Base-by-base conservation (phyloP, 92 coral and sea anemone genomes). In the Umimayanthus chanpuru region DNA sequence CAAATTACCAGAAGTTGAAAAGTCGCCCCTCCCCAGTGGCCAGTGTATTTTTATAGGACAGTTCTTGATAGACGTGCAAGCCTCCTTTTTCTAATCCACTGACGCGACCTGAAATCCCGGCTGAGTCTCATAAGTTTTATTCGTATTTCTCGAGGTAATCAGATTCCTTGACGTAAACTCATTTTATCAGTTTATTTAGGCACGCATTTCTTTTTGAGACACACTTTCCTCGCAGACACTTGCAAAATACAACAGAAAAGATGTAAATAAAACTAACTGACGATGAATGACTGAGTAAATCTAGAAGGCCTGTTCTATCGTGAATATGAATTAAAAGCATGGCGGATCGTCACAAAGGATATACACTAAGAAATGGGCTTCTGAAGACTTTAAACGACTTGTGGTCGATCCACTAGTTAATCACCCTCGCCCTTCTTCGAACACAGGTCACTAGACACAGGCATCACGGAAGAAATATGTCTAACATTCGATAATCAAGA, bases 31-130 rank as follows among this genome's bases (percentile, higher is more conserved):
- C 87, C 65, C 2, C 74, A 67, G 75, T 70, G 65, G 25, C 68
- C 26, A 4, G 3, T 4, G 26, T 75, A 23, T n/a, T 73, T 38
- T 36, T n/a, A 36, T 36, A 73, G 44, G 43, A 73, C 78, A 73
- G 78, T 28, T 75, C 79, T 43, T 40, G 79, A 39, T 40, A 38
- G 25, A 40, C 23, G 39, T 12, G 15, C 68, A 56, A 73, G 49
- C 78, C 78, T 36, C 50, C 66, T 43, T 79, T 66, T 32, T 43
- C 23, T 83, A 83, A 83, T 83, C 87, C 78, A 47, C 15, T 83
- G 77, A 50, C 78, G 78, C 87, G 66, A 28, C 77, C 47, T 28
- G 39, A 73, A 67, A 83, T 83, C 87, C 87, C 29, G 78, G 87
- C 74, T 83, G 77, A 83, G 87, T 43, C 87, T 18, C 66, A 68